Evolutionary conservation across 2,797 vertebrate genomes (phyloP).

Genomic region (Poecilia velifera): DNA sequence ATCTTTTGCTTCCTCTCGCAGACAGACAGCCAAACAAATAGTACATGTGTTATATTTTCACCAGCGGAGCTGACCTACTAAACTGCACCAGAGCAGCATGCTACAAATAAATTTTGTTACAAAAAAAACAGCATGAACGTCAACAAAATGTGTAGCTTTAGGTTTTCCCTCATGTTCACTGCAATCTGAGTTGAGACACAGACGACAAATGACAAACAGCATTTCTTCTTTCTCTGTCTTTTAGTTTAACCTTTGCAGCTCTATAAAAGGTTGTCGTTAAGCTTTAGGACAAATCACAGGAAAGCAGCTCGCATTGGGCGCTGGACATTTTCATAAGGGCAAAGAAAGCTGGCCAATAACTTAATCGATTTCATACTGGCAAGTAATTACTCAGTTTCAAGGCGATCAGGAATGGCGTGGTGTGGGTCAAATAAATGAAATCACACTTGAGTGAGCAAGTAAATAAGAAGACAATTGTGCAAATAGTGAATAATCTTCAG

Average conservation of each 20-base stretch:
- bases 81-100: slow-evolving; percentile 15
- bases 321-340: slow-evolving; percentile 17
- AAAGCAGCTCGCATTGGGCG: slow-evolving; percentile 9
- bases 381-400: slow-evolving; percentile 15
- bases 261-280: slow-evolving; percentile 18
- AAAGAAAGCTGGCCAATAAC: neutral
- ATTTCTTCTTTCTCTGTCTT: neutral
- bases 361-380: slow-evolving; percentile 7
- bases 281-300: slow-evolving; percentile 19
- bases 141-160: slow-evolving; percentile 12
- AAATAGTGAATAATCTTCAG: neutral
- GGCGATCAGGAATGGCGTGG: slow-evolving; percentile 8
- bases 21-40: slow-evolving; percentile 7
- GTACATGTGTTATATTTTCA: slow-evolving; percentile 21
- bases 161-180: slow-evolving; percentile 6
- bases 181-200: neutral
- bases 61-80: slow-evolving; percentile 23
- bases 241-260: slow-evolving; percentile 13
- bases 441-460: slow-evolving; percentile 17
- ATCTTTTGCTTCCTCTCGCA: neutral
- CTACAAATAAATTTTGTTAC: slow-evolving; percentile 2
- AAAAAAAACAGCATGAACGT: neutral
- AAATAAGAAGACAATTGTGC: slow-evolving; percentile 33
- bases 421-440: slow-evolving; percentile 28
- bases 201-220: neutral